Evolutionary conservation across 2,797 vertebrate genomes (phyloP), one percentile per base, ranked within the genome.

Genomic region (Basileuterus tristriatus): DNA sequence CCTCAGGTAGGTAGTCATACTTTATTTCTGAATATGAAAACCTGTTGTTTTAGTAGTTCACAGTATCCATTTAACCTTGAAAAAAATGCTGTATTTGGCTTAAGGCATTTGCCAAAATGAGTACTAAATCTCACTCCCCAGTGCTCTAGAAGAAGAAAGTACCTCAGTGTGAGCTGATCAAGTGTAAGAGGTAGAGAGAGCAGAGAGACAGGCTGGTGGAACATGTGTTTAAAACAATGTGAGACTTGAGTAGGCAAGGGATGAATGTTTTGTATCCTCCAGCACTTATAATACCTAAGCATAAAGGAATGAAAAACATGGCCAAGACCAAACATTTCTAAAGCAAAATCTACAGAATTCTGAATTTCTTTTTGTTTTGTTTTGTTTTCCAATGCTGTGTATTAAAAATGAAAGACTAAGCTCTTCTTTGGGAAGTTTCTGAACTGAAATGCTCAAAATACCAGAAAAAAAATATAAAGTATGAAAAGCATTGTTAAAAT

Each of bases 1-100:
- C 98, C 99, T 90, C 99, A 99, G 98, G 99, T 99, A 98, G 64
- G 97, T 71, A 58, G 62, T 71, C 56, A 22, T 16, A 9, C 53
- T 36, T 24, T 30, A 14, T 83, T 91, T 84, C 32, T 24, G 44
- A 81, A 44, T 53, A 55, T 8, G 30, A 70, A 88, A 93, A 68
- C 12, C 8, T 44, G 15, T 12, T 89, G 59, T 19, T 90, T 65
- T 84, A 46, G 29, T 75, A 55, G 37, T 49, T 91, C 58, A 53
- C 14, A 32, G 46, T 76, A 41, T 63, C 30, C 26, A 36, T 83
- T 87, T 89, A 59, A 89, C 2, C 2, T 12, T 58, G 79, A 49
- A 67, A 68, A 95, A 83, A 87, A 29, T 56, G 32, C 46, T 56
- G 10, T 62, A 24, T 80, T 39, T 16, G 21, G 15, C 37, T 49